Conservation (phyloP, 1,140 invertebrate genomes). For the Neodiprion pinetum region DNA sequence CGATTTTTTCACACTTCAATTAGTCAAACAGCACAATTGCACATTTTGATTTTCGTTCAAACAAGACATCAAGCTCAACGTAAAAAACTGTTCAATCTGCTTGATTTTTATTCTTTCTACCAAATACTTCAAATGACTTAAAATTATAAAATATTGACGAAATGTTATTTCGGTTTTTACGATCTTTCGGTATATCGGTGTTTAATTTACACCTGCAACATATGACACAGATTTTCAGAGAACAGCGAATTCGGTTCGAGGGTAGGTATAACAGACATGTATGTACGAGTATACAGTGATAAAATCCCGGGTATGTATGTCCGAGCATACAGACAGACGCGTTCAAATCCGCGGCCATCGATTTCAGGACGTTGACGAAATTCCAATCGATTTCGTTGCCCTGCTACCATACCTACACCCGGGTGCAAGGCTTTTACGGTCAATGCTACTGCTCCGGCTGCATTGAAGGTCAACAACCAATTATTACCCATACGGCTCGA, state of each 20-base stretch:
- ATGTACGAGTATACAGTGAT: background rate
- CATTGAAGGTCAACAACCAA: background rate
- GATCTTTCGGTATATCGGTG: too few species aligned
- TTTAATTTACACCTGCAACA: too few species aligned
- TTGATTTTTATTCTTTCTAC: too few species aligned
- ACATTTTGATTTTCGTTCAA: too few species aligned
- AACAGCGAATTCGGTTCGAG: background rate
- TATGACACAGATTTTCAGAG: too few species aligned
- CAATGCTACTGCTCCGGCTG: background rate
- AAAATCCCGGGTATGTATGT: background rate
- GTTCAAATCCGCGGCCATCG: background rate
- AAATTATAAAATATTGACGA: too few species aligned
- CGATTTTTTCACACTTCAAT: too few species aligned
- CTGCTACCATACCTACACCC: background rate
- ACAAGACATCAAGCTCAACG: too few species aligned
- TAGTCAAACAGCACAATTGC: too few species aligned
- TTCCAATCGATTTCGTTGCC: background rate
- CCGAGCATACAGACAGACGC: background rate
- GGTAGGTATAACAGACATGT: background rate
- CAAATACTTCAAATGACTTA: too few species aligned
- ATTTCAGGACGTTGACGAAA: background rate
- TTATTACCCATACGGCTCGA: background rate
- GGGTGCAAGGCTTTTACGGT: background rate
- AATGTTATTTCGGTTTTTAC: too few species aligned
- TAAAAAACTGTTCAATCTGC: too few species aligned